phyloP scores from a whole-genome alignment of 2,888 invertebrate genomes.

The Oscheius sp. region DNA sequence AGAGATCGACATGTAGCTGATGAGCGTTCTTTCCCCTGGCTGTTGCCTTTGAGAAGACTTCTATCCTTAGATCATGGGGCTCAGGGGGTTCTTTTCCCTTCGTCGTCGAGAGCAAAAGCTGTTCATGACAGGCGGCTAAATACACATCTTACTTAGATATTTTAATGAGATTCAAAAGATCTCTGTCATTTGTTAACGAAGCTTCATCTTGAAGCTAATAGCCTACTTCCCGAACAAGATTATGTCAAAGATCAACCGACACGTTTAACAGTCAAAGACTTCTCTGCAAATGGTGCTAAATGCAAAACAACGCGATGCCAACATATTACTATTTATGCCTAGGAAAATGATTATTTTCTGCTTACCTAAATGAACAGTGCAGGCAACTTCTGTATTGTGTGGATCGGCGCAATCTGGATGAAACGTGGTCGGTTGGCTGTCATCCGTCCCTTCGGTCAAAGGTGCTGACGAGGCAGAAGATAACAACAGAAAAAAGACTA shows the following conservation, averaged over 20 bases:
- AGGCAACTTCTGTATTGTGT: conserved; percentile 57
- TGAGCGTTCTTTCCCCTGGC: conserved; percentile 39
- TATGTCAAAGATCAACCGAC: too few relatives aligned
- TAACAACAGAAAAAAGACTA: too few relatives aligned
- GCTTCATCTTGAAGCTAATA: too few relatives aligned
- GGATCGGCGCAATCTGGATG: conserved; percentile 57
- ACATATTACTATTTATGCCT: too few relatives aligned
- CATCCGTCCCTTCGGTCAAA: neutral
- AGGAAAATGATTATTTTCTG: too few relatives aligned
- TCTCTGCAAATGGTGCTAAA: too few relatives aligned
- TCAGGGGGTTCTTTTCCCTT: conserved; percentile 51
- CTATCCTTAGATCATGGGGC: conserved; percentile 66
- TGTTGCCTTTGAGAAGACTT: conserved; percentile 59
- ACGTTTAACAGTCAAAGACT: too few relatives aligned
- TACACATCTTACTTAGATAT: too few relatives aligned
- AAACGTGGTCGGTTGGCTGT: conserved; percentile 18
- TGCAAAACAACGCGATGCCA: too few relatives aligned
- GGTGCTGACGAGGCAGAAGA: conserved; percentile 1
- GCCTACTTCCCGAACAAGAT: too few relatives aligned
- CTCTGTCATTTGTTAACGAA: too few relatives aligned
- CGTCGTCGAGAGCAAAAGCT: conserved; percentile 33
- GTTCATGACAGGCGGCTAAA: conserved; percentile 61
- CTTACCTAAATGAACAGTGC: conserved; percentile 56
- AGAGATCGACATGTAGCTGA: conserved; percentile 65
- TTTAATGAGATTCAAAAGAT: too few relatives aligned